Conservation (phyloP, 2,888 invertebrate species). For the Seladonia tumulorum region DNA sequence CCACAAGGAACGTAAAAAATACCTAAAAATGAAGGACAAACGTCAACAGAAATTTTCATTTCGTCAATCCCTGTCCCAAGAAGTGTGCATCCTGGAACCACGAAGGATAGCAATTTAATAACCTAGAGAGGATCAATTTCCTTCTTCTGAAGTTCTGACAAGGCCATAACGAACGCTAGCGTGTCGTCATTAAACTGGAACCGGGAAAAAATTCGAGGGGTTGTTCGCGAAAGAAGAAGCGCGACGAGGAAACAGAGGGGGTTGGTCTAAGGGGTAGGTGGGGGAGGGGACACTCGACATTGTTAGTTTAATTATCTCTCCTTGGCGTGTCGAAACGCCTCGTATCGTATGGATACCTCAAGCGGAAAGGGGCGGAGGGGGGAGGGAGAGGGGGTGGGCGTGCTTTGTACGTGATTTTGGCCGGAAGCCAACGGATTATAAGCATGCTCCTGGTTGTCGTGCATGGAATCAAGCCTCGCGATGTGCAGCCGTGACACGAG, state of each 20-base stretch:
- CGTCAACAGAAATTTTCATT: background rate
- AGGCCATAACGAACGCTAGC: slow-evolving; percentile 38
- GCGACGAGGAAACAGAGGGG: background rate
- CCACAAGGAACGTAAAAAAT: no score
- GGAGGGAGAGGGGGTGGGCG: background rate
- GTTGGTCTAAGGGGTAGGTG: background rate
- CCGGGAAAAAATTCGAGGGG: slow-evolving; percentile 31
- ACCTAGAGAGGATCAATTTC: slow-evolving; percentile 45
- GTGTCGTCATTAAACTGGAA: slow-evolving; percentile 54
- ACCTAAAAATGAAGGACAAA: no score
- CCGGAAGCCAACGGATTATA: slow-evolving; percentile 71
- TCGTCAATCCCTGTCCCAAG: background rate
- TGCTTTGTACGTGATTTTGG: slow-evolving; percentile 72
- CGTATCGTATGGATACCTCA: slow-evolving; percentile 42
- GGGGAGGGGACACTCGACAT: slow-evolving; percentile 54
- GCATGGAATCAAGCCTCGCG: slow-evolving; percentile 54
- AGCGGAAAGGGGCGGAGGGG: background rate
- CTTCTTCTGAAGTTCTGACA: slow-evolving; percentile 48
- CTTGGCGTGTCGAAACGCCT: slow-evolving; percentile 56
- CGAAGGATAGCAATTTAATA: background rate
- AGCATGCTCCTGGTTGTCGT: slow-evolving; percentile 64
- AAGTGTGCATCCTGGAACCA: background rate
- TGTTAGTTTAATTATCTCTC: slow-evolving; percentile 77
- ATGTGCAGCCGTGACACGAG: slow-evolving; percentile 35
- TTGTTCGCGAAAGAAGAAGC: background rate